Percentiles rank a stretch among this genome's conserved stretches.
Conservation (phyloP, 1,140 invertebrate species). For the Harlomillsia oculata region DNA sequence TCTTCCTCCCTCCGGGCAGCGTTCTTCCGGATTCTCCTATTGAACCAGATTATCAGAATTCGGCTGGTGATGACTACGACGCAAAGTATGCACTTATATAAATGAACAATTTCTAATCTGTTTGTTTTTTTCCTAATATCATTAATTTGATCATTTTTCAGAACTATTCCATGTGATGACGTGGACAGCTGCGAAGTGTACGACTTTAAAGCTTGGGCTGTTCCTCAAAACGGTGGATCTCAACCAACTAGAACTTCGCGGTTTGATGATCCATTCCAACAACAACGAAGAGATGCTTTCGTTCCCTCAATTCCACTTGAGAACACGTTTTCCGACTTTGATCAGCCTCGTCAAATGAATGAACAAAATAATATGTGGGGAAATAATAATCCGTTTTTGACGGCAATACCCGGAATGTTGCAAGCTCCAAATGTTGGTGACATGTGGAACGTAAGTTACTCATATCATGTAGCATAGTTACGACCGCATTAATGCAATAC, state of each 20-base stretch:
- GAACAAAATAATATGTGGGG: neutral
- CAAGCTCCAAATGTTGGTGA: neutral
- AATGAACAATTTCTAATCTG: neutral
- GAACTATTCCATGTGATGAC: constrained; percentile 76
- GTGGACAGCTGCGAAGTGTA: too few species aligned
- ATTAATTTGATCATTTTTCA: constrained; percentile 4
- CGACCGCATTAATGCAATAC: too few species aligned
- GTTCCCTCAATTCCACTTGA: neutral
- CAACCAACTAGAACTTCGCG: too few species aligned
- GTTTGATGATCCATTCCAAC: neutral
- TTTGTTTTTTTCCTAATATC: neutral
- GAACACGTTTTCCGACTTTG: constrained; percentile 1
- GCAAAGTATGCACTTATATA: constrained; percentile 2
- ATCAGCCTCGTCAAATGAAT: too few species aligned
- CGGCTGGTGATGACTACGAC: neutral
- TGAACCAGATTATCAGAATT: constrained; percentile 59
- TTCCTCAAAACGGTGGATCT: too few species aligned
- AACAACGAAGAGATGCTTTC: neutral
- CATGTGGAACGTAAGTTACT: too few species aligned
- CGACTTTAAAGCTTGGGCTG: too few species aligned
- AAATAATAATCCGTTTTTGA: neutral
- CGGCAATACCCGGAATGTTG: neutral
- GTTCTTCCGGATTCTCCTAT: constrained; percentile 71
- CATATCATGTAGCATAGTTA: too few species aligned
- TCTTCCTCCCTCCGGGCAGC: constrained; percentile 62